phyloP scores from a whole-genome alignment of 2,888 invertebrate species.

The Serripes groenlandicus region DNA sequence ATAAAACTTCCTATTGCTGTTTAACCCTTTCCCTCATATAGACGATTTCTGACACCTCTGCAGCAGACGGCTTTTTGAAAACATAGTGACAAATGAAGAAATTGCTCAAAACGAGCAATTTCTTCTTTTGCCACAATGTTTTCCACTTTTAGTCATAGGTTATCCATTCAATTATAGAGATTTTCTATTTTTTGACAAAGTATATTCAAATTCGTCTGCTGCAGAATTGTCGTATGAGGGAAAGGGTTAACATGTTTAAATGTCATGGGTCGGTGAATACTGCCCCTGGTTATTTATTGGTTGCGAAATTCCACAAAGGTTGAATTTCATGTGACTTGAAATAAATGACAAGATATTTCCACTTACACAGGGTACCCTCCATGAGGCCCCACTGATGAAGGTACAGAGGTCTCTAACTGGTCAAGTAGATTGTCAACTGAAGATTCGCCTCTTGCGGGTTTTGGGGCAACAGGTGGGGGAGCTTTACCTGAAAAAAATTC shows the following conservation, averaged over 20 bases:
- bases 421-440: constrained; percentile 91
- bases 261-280: too few relatives aligned
- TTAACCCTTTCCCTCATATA: neutral
- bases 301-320: too few relatives aligned
- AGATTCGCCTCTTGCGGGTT: constrained; percentile 87
- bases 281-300: too few relatives aligned
- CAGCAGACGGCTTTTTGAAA: neutral
- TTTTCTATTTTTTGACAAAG: too few relatives aligned
- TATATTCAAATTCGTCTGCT: too few relatives aligned
- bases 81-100: neutral
- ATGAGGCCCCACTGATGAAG: constrained; percentile 55
- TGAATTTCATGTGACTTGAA: too few relatives aligned
- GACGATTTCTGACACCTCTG: neutral
- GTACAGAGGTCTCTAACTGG: constrained; percentile 89
- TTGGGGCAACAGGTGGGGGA: constrained; percentile 76
- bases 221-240: too few relatives aligned
- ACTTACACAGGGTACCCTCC: constrained; percentile 50
- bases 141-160: too few relatives aligned
- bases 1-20: too few relatives aligned
- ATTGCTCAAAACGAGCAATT: neutral
- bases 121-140: neutral
- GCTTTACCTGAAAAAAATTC: constrained; percentile 41
- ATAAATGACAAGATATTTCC: too few relatives aligned
- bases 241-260: too few relatives aligned
- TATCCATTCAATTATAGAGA: too few relatives aligned